phyloP scores from a whole-genome alignment of 2,113 vertebrate genomes.

The Oophaga pumilio region DNA sequence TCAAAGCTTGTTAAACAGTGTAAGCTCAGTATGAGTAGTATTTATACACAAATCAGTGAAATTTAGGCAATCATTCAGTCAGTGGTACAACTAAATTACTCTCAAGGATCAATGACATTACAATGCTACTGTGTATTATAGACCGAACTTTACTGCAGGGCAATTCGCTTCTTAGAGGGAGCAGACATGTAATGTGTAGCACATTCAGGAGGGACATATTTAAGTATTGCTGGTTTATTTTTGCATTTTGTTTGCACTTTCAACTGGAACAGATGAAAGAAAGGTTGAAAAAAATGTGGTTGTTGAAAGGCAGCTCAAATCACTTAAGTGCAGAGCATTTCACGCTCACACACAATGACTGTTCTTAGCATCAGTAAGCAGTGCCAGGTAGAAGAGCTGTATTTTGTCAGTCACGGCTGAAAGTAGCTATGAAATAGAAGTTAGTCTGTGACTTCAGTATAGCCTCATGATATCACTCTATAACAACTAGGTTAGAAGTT shows the following conservation, averaged over 20 bases:
- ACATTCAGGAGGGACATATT: slow-evolving; percentile 35
- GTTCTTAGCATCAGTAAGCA: slow-evolving; percentile 52
- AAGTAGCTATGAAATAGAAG: slow-evolving; percentile 38
- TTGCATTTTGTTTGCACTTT: slow-evolving; percentile 47
- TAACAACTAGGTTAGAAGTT: slow-evolving; percentile 15
- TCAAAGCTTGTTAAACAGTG: background rate
- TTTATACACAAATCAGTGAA: slow-evolving; percentile 22
- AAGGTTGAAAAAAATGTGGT: background rate
- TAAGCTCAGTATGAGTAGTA: background rate
- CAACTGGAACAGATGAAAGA: slow-evolving; percentile 56
- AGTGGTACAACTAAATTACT: background rate
- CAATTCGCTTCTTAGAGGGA: slow-evolving; percentile 37
- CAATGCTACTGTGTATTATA: slow-evolving; percentile 50
- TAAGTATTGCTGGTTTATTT: slow-evolving; percentile 33
- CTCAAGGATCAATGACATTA: background rate
- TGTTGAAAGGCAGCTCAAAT: slow-evolving; percentile 58
- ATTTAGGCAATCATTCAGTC: slow-evolving; percentile 13
- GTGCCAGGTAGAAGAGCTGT: slow-evolving; percentile 37
- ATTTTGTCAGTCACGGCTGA: slow-evolving; percentile 56
- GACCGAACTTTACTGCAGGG: background rate
- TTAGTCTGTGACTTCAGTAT: slow-evolving; percentile 32
- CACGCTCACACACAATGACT: slow-evolving; percentile 54
- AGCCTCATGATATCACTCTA: background rate
- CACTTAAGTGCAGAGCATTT: slow-evolving; percentile 47
- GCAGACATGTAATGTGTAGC: slow-evolving; percentile 41